Conservation (phyloP, 2,888 invertebrate genomes). For the Acrocyrtus sp. region DNA sequence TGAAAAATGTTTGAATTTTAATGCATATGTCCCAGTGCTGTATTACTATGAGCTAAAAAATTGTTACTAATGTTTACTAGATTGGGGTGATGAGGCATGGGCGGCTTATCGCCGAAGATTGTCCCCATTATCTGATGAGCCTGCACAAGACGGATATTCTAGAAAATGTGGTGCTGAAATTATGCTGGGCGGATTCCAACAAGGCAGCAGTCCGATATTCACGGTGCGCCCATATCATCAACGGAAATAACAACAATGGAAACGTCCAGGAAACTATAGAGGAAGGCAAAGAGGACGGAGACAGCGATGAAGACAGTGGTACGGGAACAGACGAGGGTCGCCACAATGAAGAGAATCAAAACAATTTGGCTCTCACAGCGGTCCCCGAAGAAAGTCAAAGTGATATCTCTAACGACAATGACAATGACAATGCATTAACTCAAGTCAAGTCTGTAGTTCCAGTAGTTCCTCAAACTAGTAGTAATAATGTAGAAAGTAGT, state of each 20-base stretch:
- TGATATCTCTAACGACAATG: slow-evolving; percentile 5
- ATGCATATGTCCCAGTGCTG: no score
- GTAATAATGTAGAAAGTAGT: not conserved
- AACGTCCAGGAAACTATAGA: not conserved
- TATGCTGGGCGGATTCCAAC: slow-evolving; percentile 27
- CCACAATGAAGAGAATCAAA: not conserved
- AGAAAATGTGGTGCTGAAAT: slow-evolving; percentile 50
- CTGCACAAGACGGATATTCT: slow-evolving; percentile 38
- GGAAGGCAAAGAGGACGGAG: not conserved
- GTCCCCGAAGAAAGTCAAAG: not conserved
- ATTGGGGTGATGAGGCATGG: slow-evolving; percentile 58
- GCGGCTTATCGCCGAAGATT: slow-evolving; percentile 44
- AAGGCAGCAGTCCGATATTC: not conserved
- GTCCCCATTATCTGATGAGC: slow-evolving; percentile 32
- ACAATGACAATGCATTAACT: not conserved
- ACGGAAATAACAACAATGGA: not conserved
- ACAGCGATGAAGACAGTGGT: slow-evolving; percentile 26
- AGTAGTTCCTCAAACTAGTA: not conserved
- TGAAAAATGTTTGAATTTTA: no score
- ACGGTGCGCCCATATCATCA: not conserved
- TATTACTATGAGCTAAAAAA: no score
- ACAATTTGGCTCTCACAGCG: not conserved
- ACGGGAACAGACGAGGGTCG: slow-evolving; percentile 6
- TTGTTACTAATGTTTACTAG: slow-evolving; percentile 30
- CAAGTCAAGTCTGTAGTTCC: not conserved